Percentiles rank a stretch among this genome's conserved stretches.
phyloP scores from a whole-genome alignment of 1,140 invertebrate genomes.

The Agrilus planipennis region DNA sequence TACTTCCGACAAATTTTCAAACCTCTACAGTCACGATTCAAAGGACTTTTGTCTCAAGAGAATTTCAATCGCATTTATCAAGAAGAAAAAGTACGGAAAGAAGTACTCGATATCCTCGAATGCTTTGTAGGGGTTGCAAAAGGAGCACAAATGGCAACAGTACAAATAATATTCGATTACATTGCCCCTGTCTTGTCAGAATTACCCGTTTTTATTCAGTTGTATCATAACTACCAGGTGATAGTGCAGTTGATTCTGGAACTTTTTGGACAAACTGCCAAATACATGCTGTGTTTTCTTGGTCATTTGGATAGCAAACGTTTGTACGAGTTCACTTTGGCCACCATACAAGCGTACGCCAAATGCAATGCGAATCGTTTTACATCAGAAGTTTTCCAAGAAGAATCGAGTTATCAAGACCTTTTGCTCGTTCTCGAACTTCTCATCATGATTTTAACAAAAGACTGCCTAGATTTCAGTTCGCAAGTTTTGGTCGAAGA shows the following conservation, averaged over 20 bases:
- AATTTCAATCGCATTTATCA: slow-evolving; percentile 47
- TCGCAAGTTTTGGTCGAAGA: slow-evolving; percentile 23
- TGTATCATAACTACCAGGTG: slow-evolving; percentile 73
- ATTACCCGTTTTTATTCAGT: slow-evolving; percentile 50
- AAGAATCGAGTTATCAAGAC: slow-evolving; percentile 60
- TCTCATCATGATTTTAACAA: slow-evolving; percentile 55
- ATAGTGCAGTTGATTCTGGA: slow-evolving; percentile 69
- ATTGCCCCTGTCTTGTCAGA: slow-evolving; percentile 51
- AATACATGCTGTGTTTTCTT: slow-evolving; percentile 55
- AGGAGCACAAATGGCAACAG: slow-evolving; percentile 44
- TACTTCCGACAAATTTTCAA: slow-evolving; percentile 48
- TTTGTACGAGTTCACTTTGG: slow-evolving; percentile 51
- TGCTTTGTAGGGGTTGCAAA: slow-evolving; percentile 51
- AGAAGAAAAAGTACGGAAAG: slow-evolving; percentile 43
- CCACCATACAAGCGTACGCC: slow-evolving; percentile 59
- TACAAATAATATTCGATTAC: slow-evolving; percentile 50
- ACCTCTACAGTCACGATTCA: slow-evolving; percentile 47
- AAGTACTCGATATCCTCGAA: slow-evolving; percentile 53
- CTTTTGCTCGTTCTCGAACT: slow-evolving; percentile 59
- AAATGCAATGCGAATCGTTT: slow-evolving; percentile 44
- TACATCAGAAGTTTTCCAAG: slow-evolving; percentile 43
- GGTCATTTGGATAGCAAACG: slow-evolving; percentile 43
- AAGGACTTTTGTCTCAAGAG: slow-evolving; percentile 40
- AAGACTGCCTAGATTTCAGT: slow-evolving; percentile 56
- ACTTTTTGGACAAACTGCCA: slow-evolving; percentile 58